Conservation (phyloP, 2,888 invertebrate species). For the Drosophila borealis region DNA sequence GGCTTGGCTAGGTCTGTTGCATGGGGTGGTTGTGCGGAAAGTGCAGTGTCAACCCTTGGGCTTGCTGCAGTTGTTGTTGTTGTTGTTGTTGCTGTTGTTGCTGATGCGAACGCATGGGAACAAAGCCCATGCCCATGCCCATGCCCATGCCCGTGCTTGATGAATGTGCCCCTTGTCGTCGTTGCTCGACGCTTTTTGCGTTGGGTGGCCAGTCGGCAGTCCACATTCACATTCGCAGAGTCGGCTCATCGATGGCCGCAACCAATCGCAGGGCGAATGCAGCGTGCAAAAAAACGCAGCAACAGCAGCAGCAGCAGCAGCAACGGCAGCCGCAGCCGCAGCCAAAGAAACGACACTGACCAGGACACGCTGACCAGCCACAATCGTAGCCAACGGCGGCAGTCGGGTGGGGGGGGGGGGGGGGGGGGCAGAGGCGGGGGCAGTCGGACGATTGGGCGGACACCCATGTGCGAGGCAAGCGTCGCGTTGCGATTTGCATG, state of each 20-base stretch:
- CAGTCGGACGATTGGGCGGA: constrained; percentile 21
- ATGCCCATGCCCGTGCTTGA: constrained; percentile 29
- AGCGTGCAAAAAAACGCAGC: constrained; percentile 76
- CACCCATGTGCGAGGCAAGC: constrained; percentile 51
- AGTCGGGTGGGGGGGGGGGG: neutral
- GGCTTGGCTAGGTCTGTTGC: constrained; percentile 22
- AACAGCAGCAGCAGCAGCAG: constrained; percentile 18
- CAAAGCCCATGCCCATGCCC: constrained; percentile 30
- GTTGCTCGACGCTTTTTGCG: constrained; percentile 15
- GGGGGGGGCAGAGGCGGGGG: neutral
- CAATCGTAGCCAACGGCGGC: constrained; percentile 32
- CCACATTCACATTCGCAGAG: constrained; percentile 7
- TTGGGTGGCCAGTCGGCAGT: constrained; percentile 36
- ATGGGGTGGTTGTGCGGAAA: constrained; percentile 48
- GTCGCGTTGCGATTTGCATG: constrained; percentile 71
- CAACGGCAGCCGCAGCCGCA: constrained; percentile 31
- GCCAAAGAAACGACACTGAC: constrained; percentile 42
- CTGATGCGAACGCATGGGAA: constrained; percentile 42
- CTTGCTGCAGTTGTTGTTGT: constrained; percentile 31
- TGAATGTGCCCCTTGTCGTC: constrained; percentile 47
- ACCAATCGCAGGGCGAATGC: constrained; percentile 77
- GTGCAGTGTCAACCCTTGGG: constrained; percentile 55
- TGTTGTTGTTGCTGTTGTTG: constrained; percentile 7
- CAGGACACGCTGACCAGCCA: constrained; percentile 69
- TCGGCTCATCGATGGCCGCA: constrained; percentile 71